These are phyloP conservation scores for Centropus bengalensis DNA, from an alignment of 2,113 vertebrate genomes.

Conservation along the genomic window DNA sequence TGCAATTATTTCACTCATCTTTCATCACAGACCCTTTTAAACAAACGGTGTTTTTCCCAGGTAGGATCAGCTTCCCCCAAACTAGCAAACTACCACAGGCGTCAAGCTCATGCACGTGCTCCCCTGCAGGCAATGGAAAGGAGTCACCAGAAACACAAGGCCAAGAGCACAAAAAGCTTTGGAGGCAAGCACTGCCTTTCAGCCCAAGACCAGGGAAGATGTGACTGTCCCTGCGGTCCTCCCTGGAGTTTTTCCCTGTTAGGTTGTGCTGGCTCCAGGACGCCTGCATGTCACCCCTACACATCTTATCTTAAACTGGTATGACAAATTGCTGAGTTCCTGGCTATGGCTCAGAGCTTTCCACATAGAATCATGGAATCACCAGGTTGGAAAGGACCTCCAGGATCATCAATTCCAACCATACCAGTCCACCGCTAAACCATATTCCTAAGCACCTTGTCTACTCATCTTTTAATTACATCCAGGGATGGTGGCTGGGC, in stretches of 20 bases:
- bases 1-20: slow-evolving; percentile 2
- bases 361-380: too few relatives aligned
- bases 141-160: not conserved
- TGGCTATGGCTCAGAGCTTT: not conserved
- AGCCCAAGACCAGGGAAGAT: not conserved
- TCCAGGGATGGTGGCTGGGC: too few relatives aligned
- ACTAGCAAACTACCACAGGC: not conserved
- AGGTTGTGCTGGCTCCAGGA: not conserved
- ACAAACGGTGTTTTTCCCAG: not conserved
- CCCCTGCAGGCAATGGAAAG: not conserved
- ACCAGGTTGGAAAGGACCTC: too few relatives aligned
- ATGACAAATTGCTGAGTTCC: not conserved
- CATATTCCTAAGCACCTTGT: too few relatives aligned
- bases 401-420: too few relatives aligned
- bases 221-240: not conserved
- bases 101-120: not conserved
- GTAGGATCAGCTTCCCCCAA: not conserved
- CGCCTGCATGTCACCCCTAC: not conserved
- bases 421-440: too few relatives aligned
- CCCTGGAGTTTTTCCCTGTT: not conserved
- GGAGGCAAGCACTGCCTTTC: not conserved
- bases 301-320: not conserved
- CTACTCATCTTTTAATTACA: too few relatives aligned
- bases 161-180: not conserved
- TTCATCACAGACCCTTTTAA: not conserved